Evolutionary conservation across 2,888 invertebrate genomes (phyloP).

Genomic region (Neoitamus cyanurus): DNA sequence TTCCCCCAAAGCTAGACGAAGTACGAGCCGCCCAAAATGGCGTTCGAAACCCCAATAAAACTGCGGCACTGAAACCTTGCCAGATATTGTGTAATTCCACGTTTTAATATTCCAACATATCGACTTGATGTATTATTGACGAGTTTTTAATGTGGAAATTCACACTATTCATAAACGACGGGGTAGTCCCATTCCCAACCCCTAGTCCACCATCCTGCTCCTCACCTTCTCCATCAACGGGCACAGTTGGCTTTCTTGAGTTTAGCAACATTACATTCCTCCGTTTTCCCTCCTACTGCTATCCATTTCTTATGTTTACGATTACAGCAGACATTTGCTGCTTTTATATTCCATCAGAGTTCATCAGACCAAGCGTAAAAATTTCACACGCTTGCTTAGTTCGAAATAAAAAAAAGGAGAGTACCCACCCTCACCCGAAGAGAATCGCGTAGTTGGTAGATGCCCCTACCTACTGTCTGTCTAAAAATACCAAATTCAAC

Average conservation of each 20-base stretch:
- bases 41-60: background rate
- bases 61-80: background rate
- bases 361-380: background rate
- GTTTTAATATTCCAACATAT: conserved; percentile 9
- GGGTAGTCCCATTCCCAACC: background rate
- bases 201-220: background rate
- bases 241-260: background rate
- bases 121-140: conserved; percentile 22
- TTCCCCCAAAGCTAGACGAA: background rate
- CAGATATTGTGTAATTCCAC: background rate
- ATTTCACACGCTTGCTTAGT: background rate
- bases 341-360: background rate
- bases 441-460: background rate
- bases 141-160: conserved; percentile 21
- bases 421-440: background rate
- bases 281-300: background rate
- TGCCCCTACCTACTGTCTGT: background rate
- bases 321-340: background rate
- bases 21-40: background rate
- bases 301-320: background rate
- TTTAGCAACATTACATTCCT: background rate
- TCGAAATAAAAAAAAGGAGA: background rate
- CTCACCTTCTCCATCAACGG: background rate
- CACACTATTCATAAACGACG: background rate
- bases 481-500: background rate